phyloP scores from a whole-genome alignment of 2,888 invertebrate genomes.

The Ochropleura plecta region DNA sequence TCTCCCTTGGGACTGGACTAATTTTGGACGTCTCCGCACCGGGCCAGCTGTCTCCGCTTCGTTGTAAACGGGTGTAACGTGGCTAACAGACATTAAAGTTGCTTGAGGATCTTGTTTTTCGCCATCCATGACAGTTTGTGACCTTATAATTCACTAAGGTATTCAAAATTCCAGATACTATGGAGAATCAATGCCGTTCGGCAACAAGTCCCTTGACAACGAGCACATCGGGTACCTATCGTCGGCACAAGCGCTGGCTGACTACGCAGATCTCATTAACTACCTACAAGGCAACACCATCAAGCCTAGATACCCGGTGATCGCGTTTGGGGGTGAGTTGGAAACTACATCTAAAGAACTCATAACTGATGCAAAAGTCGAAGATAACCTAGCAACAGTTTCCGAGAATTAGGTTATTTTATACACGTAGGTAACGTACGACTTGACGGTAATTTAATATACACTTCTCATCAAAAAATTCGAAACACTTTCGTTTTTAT shows the following conservation, averaged over 20 bases:
- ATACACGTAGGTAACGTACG: background rate
- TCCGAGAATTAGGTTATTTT: background rate
- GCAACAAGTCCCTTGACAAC: constrained; percentile 93
- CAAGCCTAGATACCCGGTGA: constrained; percentile 92
- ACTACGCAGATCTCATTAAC: constrained; percentile 95
- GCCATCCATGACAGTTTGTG: background rate
- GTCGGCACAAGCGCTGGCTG: constrained; percentile 97
- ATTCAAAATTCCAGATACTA: constrained; percentile 92
- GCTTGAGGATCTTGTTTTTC: background rate
- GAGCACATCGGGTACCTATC: constrained; percentile 95
- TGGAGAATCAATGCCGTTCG: constrained; percentile 97
- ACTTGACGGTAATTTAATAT: background rate
- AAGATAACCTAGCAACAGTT: background rate
- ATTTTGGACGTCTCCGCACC: background rate
- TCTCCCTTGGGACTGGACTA: too few species aligned
- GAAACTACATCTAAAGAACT: background rate
- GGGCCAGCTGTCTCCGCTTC: background rate
- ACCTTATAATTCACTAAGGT: background rate
- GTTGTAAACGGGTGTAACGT: background rate
- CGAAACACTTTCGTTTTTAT: too few species aligned
- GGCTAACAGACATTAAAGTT: background rate
- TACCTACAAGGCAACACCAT: constrained; percentile 89
- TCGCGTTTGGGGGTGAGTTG: constrained; percentile 92
- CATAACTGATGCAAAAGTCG: too few species aligned
- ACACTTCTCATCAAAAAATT: too few species aligned